A percentile compares a stretch with the other conserved stretches of the same genome.
Conservation (phyloP, 30 jellyfish, hydroid and myxozoan genomes). For the Catostylus mosaicus region DNA sequence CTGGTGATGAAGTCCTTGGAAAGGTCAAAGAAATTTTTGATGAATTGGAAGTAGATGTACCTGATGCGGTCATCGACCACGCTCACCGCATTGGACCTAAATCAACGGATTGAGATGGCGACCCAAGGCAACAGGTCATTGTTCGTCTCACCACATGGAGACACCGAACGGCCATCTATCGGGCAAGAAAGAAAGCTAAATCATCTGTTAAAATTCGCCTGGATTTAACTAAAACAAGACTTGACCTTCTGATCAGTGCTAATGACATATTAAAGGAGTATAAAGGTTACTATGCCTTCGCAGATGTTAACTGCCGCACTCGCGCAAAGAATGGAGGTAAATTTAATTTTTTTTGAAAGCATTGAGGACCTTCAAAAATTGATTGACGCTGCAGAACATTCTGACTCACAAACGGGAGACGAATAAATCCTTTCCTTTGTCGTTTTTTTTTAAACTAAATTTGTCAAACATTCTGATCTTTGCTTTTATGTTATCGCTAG, state of each 20-base stretch:
- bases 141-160: conserved; percentile 50
- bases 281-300: conserved; percentile 15
- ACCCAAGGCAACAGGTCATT: conserved; percentile 17
- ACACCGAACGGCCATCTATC: conserved; percentile 50
- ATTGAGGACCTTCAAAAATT: background rate
- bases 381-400: too few relatives aligned
- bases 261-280: background rate
- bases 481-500: too few relatives aligned
- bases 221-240: conserved; percentile 43
- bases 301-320: conserved; percentile 23
- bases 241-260: conserved; percentile 15
- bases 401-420: too few relatives aligned
- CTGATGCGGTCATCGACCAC: conserved; percentile 58
- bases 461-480: too few relatives aligned
- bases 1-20: background rate
- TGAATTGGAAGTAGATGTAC: conserved; percentile 23
- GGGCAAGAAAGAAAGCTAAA: conserved; percentile 12
- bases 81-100: conserved; percentile 54
- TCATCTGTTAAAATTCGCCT: conserved; percentile 26
- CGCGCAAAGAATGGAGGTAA: conserved; percentile 15
- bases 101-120: conserved; percentile 14
- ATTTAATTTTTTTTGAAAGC: conserved; percentile 6
- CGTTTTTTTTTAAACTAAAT: too few relatives aligned
- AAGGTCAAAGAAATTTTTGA: conserved; percentile 23
- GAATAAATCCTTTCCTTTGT: too few relatives aligned